Evolutionary conservation across 2,113 vertebrate species (phyloP), one percentile per base, ranked within the genome.

Genomic region (Phalacrocorax aristotelis): DNA sequence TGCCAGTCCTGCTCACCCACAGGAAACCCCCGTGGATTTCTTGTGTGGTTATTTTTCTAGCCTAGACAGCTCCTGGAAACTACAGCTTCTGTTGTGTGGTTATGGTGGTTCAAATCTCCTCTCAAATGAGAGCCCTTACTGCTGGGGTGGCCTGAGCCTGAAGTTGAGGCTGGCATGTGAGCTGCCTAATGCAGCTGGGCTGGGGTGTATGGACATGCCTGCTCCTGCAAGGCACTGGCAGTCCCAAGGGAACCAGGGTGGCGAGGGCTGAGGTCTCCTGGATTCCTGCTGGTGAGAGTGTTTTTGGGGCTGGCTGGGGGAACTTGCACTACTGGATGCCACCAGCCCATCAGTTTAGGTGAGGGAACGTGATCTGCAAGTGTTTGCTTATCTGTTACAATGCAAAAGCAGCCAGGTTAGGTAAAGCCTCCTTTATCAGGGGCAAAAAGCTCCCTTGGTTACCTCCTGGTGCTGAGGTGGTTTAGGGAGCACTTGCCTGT

Each of bases 251-350:
- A 83, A 55, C 4, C n/a, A 10, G 46, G 12, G 21, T 2, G 1
- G 34, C 30, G 34, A 36, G 6, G 46, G 38, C 49, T 74, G 72
- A 71, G 48, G 36, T 60, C 36, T 89, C 21, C 30, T 23, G 74
- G 48, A 95, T 96, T 93, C 74, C 69, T 87, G 38, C 52, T 89
- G 83, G 46, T 1, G 9, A 72, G 72, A 89, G 87, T 15, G 6
- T 62, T 89, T 94, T 93, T 71, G 52, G 70, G 61, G 72, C 78
- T 90, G 75, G 66, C 96, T 93, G 5, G 66, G 66, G 93, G 66
- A 97, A 97, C 96, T 97, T 96, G 96, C 87, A 46, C 75, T 97
- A 95, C 96, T 94, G 96, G 95, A 97, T 97, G 96, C 96, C 96
- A 92, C 84, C 36, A 94, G 92, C 75, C 84, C 87, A 90, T 96